Base-by-base conservation (phyloP, 2,888 invertebrate species). In the Coelogynopora nodosa region DNA sequence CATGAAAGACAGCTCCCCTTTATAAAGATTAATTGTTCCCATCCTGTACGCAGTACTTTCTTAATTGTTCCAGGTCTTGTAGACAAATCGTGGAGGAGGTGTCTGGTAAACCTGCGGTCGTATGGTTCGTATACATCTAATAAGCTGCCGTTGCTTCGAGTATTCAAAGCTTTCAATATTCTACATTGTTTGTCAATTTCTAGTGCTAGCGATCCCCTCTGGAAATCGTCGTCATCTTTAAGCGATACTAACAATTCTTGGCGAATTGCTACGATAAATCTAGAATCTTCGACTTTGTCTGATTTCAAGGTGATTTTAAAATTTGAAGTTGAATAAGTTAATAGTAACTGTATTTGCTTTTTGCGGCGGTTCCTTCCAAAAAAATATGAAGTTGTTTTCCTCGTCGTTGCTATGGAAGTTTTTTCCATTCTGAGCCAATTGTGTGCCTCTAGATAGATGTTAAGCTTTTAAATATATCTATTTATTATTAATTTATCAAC, bases 281-380 rank as follows among this genome's bases (percentile, higher is more conserved):
- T 86, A 23, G 29, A 30, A 27, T 27, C 27, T 30, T 80, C 30
- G 2, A 30, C 23, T 10, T 13, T 83, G 18, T 86, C 86, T 86
- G 86, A 86, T 84, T 86, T 84, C 30, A 86, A 86, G 74, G 86
- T 86, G 82, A 1, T 84, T 80, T 27, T 10, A 2, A 13, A 49
- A 49, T 13, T 5, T 49, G 5, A 18, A 49, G 10, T 13, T 49
- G 5, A 49, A 49, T 13, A 49, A 49, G 49, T 49, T 49, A 49
- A n/a, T n/a, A n/a, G n/a, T n/a, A n/a, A n/a, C n/a, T n/a, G n/a
- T n/a, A n/a, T n/a, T n/a, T n/a, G n/a, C n/a, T n/a, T n/a, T n/a
- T n/a, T n/a, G n/a, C n/a, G n/a, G n/a, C n/a, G n/a, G n/a, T n/a
- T n/a, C n/a, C n/a, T n/a, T n/a, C n/a, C n/a, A n/a, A n/a, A n/a